Evolutionary conservation across 2,113 vertebrate species (phyloP), one percentile per base, ranked within the genome.

Genomic region (Ptychochromis oligacanthus): DNA sequence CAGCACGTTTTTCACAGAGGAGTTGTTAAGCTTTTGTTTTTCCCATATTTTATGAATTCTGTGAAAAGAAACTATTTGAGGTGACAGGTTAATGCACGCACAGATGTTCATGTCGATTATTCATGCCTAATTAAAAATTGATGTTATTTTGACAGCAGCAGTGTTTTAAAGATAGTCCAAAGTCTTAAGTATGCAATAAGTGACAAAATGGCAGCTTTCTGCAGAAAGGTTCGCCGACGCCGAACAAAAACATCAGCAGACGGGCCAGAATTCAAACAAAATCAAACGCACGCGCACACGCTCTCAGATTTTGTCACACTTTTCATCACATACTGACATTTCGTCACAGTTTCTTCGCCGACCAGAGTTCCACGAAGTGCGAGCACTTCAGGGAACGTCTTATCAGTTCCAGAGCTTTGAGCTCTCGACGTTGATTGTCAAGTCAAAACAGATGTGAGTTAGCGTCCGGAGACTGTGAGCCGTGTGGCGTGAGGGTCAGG

Each of bases 301-400:
- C 70, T 20, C 43, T 34, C 49, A 77, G 20, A 15, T 34, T 70
- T 62, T 3, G 75, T 54, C 79, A 80, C 55, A 72, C 77, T 82
- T 82, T 77, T 74, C 84, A 82, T 88, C 84, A 52, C 76, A 75
- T 24, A 18, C 76, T 85, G 82, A 83, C 58, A 20, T 81, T 89
- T 79, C 2, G 80, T 89, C 85, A 80, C 77, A 52, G 79, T 49
- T 77, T n/a, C 18, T 54, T 54, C 7, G 14, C 49, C 3, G 18
- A 20, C 18, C 49, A 3, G 7, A 20, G 49, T 18, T 54, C 76
- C 75, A 22, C 84, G 76, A 75, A 80, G 72, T 28, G 17, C 43
- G 24, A 46, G 70, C 55, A 26, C 61, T 20, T 75, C 28, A 79
- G 59, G 15, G 55, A 26, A 18, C 8, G 4, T 70, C 86, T 34